phyloP scores from a whole-genome alignment of 2,888 invertebrate genomes.

The Callyntrura guangdongensis region DNA sequence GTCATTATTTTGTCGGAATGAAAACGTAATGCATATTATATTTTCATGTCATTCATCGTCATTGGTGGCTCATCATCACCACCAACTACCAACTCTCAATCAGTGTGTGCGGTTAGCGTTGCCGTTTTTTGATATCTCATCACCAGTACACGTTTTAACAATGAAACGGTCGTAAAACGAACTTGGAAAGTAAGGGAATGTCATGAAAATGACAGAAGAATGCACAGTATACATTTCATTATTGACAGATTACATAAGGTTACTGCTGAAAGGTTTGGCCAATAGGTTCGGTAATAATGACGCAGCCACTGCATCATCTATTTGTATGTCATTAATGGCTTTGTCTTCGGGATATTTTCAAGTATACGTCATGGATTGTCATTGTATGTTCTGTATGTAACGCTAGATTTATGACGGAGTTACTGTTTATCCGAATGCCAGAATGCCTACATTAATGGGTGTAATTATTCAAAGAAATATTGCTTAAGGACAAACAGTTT shows the following conservation, averaged over 20 bases:
- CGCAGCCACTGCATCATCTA: slow-evolving; percentile 25
- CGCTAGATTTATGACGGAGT: too few species aligned
- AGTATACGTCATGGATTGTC: neutral
- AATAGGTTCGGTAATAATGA: slow-evolving; percentile 25
- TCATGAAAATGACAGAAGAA: slow-evolving; percentile 77
- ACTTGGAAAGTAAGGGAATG: slow-evolving; percentile 72
- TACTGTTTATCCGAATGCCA: too few species aligned
- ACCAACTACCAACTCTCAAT: neutral
- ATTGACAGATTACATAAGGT: slow-evolving; percentile 76
- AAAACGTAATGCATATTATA: slow-evolving; percentile 40
- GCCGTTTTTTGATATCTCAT: slow-evolving; percentile 60
- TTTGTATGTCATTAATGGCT: neutral
- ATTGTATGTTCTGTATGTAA: neutral
- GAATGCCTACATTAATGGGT: too few species aligned
- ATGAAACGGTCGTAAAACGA: slow-evolving; percentile 75
- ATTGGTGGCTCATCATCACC: neutral
- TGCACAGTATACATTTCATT: slow-evolving; percentile 69
- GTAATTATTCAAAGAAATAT: too few species aligned
- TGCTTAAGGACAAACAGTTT: too few species aligned
- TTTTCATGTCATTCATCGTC: slow-evolving; percentile 40
- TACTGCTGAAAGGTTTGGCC: slow-evolving; percentile 59
- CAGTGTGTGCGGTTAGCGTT: slow-evolving; percentile 23
- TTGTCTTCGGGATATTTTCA: slow-evolving; percentile 25
- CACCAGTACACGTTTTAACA: slow-evolving; percentile 73
- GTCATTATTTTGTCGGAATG: slow-evolving; percentile 67